These are phyloP conservation scores for Eublepharis macularius DNA, from an alignment of 2,113 vertebrate genomes.

Conservation along the genomic window DNA sequence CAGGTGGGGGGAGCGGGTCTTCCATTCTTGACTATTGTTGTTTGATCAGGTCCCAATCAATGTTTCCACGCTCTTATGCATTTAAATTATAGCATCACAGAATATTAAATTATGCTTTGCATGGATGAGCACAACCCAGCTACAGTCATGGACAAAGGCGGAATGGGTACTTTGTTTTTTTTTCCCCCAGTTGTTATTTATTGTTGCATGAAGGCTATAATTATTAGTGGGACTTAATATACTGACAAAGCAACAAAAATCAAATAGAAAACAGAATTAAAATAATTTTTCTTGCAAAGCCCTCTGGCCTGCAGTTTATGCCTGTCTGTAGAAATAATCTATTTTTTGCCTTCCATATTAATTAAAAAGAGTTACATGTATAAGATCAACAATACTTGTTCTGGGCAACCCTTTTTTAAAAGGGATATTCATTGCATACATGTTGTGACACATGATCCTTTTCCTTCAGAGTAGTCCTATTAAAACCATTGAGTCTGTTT, in stretches of 20 bases:
- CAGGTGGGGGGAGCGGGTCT: neutral
- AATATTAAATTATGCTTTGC: constrained; percentile 64
- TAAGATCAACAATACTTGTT: neutral
- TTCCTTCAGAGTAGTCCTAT: neutral
- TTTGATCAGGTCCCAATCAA: constrained; percentile 56
- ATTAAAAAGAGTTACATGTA: neutral
- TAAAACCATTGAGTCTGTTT: neutral
- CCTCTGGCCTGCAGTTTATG: constrained; percentile 9
- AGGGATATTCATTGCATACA: neutral
- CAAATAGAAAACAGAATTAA: neutral
- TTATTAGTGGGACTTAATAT: constrained; percentile 65
- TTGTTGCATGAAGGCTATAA: constrained; percentile 59
- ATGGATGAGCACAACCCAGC: constrained; percentile 49
- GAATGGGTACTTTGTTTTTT: neutral
- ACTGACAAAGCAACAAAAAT: neutral
- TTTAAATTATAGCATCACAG: constrained; percentile 63
- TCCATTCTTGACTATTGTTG: constrained; percentile 31
- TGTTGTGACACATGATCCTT: neutral
- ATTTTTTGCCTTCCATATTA: neutral
- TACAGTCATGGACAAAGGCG: constrained; percentile 43
- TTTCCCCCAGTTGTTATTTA: constrained; percentile 58
- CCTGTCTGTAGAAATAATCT: constrained; percentile 2
- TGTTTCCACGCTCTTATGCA: constrained; percentile 63
- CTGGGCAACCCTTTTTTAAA: neutral
- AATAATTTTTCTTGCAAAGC: neutral